Evolutionary conservation across 1,140 invertebrate species (phyloP), one percentile per base, ranked within the genome.

Genomic region (Drosophila mayri): DNA sequence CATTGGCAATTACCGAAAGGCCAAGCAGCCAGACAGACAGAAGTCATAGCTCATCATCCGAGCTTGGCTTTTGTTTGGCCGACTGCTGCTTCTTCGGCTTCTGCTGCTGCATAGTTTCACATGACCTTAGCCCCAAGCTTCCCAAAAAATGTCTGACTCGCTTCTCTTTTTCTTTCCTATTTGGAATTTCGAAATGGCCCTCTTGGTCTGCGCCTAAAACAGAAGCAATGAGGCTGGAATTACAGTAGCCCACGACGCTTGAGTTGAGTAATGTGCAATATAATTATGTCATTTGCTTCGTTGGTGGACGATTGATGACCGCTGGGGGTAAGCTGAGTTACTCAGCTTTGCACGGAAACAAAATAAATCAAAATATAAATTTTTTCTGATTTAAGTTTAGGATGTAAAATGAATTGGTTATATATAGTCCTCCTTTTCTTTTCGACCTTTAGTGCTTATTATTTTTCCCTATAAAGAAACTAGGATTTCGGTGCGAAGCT

Each of bases 31-130:
- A 78, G 60, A 50, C 55, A 38, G 57, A 64, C 58, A 82, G 60
- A 85, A 80, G 76, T 84, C 81, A 84, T 76, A 81, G 81, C 81
- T 81, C 81, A 85, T 85, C 81, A 85, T 85, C 67, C 38, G 73
- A 59, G 71, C 38, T 55, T 37, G 62, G 64, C 43, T 83, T 68
- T 59, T 79, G 59, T 66, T 71, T 58, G 44, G 58, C 62, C 37
- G 28, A 41, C 40, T 38, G 63, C 41, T 12, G 50, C 50, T 52
- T 52, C 50, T 10, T 10, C n/a, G 55, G 22, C 57, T 67, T 67
- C 66, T 70, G 47, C 66, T 67, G 47, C 66, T 76, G 68, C 82
- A 86, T 81, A 81, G 78, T 86, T 85, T 85, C 82, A 82, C 82
- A 85, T 85, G 82, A 81, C 82, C 82, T 85, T 85, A 85, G 82